phyloP scores from a whole-genome alignment of 2,113 vertebrate genomes.

The Oreochromis niloticus region DNA sequence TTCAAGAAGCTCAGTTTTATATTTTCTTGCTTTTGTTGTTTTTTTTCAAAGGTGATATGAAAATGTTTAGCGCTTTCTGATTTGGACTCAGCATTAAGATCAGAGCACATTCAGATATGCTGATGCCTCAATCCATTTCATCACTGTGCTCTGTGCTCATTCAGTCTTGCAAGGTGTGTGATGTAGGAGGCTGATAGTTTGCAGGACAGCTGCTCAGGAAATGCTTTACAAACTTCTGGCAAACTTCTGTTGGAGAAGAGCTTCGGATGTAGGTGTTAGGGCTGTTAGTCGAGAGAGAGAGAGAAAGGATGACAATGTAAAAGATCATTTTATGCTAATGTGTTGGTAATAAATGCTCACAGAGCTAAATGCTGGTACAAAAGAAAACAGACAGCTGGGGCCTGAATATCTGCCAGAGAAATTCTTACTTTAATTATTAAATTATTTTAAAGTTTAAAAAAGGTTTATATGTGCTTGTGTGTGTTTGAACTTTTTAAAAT shows the following conservation, averaged over 20 bases:
- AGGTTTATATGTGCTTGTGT: neutral
- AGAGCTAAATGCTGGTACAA: neutral
- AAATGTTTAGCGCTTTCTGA: neutral
- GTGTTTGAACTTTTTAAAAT: neutral
- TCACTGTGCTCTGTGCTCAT: neutral
- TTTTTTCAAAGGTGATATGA: neutral
- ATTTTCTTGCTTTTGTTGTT: neutral
- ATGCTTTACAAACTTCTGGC: neutral
- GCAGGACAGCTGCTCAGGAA: neutral
- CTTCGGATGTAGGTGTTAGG: neutral
- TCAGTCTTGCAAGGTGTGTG: neutral
- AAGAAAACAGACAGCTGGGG: neutral
- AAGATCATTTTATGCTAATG: neutral
- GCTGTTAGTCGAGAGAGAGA: neutral
- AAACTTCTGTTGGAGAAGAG: neutral
- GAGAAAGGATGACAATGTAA: neutral
- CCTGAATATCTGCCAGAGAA: neutral
- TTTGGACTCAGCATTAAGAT: slow-evolving; percentile 3
- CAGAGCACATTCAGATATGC: neutral
- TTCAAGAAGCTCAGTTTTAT: neutral
- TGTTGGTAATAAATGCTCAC: neutral
- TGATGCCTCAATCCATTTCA: slow-evolving; percentile 4
- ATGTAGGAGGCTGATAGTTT: slow-evolving; percentile 5
- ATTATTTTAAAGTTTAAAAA: neutral
- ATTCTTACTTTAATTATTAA: neutral